These are phyloP conservation scores for Polymixis flavicincta DNA, from an alignment of 2,888 invertebrate species.

Conservation along the genomic window DNA sequence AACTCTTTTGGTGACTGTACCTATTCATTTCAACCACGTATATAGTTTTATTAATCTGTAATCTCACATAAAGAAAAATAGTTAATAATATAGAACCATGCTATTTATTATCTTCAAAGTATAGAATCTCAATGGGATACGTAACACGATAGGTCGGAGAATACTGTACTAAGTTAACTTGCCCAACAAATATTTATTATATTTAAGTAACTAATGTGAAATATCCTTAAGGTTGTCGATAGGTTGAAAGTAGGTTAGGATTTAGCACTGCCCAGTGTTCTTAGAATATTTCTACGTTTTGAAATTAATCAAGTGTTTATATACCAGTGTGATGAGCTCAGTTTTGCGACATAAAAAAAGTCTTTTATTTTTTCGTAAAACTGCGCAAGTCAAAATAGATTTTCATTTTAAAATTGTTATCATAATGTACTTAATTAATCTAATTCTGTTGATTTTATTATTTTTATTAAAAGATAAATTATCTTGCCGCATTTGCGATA, in stretches of 20 bases:
- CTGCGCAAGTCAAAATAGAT: slow-evolving; percentile 17
- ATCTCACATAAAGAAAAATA: slow-evolving; percentile 16
- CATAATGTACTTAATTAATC: slow-evolving; percentile 76
- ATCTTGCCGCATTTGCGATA: slow-evolving; percentile 67
- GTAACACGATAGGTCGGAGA: slow-evolving; percentile 14
- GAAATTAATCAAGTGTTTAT: slow-evolving; percentile 40
- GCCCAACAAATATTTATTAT: slow-evolving; percentile 32
- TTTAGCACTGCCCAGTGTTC: slow-evolving; percentile 62
- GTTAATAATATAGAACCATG: neutral
- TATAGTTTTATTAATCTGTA: slow-evolving; percentile 26
- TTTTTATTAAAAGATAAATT: slow-evolving; percentile 69
- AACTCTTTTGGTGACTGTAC: neutral
- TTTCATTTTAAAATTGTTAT: slow-evolving; percentile 66
- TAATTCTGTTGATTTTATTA: slow-evolving; percentile 76
- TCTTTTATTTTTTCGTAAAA: slow-evolving; percentile 24
- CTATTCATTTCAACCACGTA: slow-evolving; percentile 22
- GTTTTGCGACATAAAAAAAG: slow-evolving; percentile 25
- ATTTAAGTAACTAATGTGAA: slow-evolving; percentile 7
- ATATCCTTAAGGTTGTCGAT: slow-evolving; percentile 66
- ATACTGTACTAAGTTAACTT: slow-evolving; percentile 20
- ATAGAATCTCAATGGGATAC: neutral
- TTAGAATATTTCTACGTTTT: slow-evolving; percentile 53
- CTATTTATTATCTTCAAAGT: neutral
- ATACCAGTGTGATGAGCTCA: slow-evolving; percentile 13
- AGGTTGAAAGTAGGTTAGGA: slow-evolving; percentile 47